These are phyloP conservation scores for Apantesis nais DNA, from an alignment of 2,888 invertebrate species.

Conservation along the genomic window DNA sequence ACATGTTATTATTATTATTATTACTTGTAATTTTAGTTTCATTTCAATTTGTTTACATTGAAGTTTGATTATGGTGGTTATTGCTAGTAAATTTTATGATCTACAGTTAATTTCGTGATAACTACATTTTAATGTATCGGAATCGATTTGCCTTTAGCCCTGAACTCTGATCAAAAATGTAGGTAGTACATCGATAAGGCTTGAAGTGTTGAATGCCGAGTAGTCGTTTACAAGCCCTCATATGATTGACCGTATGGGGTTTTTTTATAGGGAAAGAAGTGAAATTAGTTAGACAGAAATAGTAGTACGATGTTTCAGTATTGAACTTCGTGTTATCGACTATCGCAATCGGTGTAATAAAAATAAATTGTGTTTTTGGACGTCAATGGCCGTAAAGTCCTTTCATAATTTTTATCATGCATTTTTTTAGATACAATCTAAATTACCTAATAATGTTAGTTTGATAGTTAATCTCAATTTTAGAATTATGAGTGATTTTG, in stretches of 20 bases:
- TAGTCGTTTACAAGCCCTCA: conserved; percentile 58
- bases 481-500: conserved; percentile 60
- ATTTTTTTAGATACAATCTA: conserved; percentile 31
- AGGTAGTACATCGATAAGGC: conserved; percentile 44
- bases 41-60: background rate
- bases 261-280: conserved; percentile 22
- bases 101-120: conserved; percentile 27
- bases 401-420: conserved; percentile 21
- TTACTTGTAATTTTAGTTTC: no score
- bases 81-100: conserved; percentile 23
- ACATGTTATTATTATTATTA: background rate
- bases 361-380: background rate
- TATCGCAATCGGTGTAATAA: background rate
- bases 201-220: conserved; percentile 56
- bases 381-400: conserved; percentile 1
- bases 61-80: no score
- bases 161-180: conserved; percentile 67
- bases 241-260: conserved; percentile 52
- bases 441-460: conserved; percentile 35
- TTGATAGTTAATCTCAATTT: conserved; percentile 34
- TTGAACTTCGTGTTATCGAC: background rate
- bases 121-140: conserved; percentile 55
- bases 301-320: background rate
- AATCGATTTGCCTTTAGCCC: conserved; percentile 79
- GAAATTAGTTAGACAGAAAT: background rate